These are phyloP conservation scores for Theocolax elegans DNA, from an alignment of 1,140 invertebrate genomes.

Conservation along the genomic window DNA sequence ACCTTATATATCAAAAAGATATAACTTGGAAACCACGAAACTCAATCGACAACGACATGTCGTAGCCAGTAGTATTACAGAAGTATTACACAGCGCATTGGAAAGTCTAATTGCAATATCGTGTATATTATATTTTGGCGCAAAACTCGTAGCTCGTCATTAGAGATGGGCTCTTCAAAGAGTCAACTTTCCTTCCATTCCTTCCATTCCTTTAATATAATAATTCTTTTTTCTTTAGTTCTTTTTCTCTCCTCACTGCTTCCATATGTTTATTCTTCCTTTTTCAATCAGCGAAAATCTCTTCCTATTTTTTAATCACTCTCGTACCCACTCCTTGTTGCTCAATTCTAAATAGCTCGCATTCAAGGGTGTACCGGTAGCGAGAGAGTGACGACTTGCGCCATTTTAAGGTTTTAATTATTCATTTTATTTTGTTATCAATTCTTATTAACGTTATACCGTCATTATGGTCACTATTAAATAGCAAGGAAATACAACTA, in stretches of 20 bases:
- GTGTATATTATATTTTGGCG: conserved; percentile 39
- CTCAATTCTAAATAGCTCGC: not conserved
- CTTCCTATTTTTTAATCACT: conserved; percentile 10
- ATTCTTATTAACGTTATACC: conserved; percentile 62
- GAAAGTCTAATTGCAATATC: conserved; percentile 40
- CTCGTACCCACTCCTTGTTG: not conserved
- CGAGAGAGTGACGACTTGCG: not conserved
- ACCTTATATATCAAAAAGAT: conserved; percentile 11
- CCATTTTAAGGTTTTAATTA: conserved; percentile 15
- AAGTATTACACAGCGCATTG: conserved; percentile 28
- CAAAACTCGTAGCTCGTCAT: conserved; percentile 3
- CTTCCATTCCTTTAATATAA: conserved; percentile 36
- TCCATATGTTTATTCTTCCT: conserved; percentile 7
- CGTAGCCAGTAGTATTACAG: conserved; percentile 31
- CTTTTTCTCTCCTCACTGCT: conserved; percentile 1
- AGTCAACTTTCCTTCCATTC: conserved; percentile 37
- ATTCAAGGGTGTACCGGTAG: not conserved
- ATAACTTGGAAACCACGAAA: conserved; percentile 1
- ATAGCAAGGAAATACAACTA: conserved; percentile 57
- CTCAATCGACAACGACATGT: conserved; percentile 11
- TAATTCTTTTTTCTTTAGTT: conserved; percentile 16
- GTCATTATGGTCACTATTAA: conserved; percentile 59
- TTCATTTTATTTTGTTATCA: conserved; percentile 57
- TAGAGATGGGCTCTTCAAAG: conserved; percentile 2
- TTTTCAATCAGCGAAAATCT: not conserved